Evolutionary conservation across 2,888 invertebrate species (phyloP).

Genomic region (Nineta flava): DNA sequence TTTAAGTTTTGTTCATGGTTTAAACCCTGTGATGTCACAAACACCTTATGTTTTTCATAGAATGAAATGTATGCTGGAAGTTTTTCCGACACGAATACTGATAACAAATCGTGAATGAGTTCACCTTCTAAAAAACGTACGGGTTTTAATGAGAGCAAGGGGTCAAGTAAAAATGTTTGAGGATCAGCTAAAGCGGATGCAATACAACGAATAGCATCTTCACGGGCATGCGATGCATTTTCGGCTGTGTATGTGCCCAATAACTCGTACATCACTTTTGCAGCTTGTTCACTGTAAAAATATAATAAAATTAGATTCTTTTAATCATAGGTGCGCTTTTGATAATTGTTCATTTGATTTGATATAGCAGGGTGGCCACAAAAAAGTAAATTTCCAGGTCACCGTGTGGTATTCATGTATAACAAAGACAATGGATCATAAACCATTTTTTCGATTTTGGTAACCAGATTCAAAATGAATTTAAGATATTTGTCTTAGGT

Average conservation of each 20-base stretch:
- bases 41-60: constrained; percentile 83
- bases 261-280: constrained; percentile 93
- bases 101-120: constrained; percentile 82
- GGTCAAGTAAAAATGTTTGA: constrained; percentile 88
- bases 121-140: constrained; percentile 91
- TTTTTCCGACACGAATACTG: constrained; percentile 90
- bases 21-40: constrained; percentile 66
- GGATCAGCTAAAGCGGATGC: constrained; percentile 91
- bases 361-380: not conserved
- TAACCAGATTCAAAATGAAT: no score
- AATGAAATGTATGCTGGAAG: constrained; percentile 83
- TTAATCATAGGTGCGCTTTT: not conserved
- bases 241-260: constrained; percentile 93
- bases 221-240: constrained; percentile 90
- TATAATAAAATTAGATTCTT: not conserved
- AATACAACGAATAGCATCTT: constrained; percentile 94
- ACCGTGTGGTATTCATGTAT: no score
- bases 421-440: not conserved
- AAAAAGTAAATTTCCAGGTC: not conserved
- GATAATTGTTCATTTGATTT: constrained; percentile 2
- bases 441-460: no score
- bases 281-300: constrained; percentile 61
- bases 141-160: constrained; percentile 81
- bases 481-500: no score
- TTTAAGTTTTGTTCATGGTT: constrained; percentile 90